These are phyloP conservation scores for Eristalis pertinax DNA, from an alignment of 2,888 invertebrate genomes.

Conservation along the genomic window DNA sequence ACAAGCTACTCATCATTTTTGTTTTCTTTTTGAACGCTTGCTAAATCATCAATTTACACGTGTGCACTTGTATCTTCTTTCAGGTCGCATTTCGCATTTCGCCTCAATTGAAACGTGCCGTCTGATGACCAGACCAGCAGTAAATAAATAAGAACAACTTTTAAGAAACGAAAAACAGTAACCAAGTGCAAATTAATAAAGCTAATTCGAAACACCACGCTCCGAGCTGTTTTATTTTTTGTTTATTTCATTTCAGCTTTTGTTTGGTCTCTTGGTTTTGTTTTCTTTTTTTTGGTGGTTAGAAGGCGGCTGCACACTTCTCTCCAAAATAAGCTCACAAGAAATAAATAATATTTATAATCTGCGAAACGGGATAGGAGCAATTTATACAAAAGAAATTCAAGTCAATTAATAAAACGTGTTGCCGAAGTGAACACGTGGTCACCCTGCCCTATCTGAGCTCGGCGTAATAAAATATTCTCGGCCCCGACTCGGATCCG, in stretches of 20 bases:
- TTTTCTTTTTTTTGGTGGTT: background rate
- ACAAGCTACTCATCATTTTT: background rate
- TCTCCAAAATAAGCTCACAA: background rate
- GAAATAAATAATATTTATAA: constrained; percentile 38
- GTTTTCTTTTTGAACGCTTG: background rate
- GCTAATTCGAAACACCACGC: background rate
- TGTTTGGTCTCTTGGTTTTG: background rate
- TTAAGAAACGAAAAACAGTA: background rate
- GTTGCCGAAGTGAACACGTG: constrained; percentile 41
- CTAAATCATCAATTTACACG: background rate
- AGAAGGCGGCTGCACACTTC: constrained; percentile 35
- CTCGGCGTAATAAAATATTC: constrained; percentile 26
- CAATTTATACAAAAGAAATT: constrained; percentile 40
- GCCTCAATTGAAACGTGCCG: background rate
- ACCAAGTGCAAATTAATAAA: background rate
- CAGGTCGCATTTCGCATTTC: background rate
- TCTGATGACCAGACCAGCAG: background rate
- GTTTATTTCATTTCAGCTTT: background rate
- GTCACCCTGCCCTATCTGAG: background rate
- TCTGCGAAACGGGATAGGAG: constrained; percentile 31
- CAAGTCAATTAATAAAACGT: constrained; percentile 54
- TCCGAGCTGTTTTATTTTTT: background rate
- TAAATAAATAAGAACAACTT: background rate
- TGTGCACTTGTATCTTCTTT: background rate
- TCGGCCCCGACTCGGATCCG: background rate